These are phyloP conservation scores for Halcyon badia DNA, from an alignment of 2,797 vertebrate genomes.

Conservation along the genomic window DNA sequence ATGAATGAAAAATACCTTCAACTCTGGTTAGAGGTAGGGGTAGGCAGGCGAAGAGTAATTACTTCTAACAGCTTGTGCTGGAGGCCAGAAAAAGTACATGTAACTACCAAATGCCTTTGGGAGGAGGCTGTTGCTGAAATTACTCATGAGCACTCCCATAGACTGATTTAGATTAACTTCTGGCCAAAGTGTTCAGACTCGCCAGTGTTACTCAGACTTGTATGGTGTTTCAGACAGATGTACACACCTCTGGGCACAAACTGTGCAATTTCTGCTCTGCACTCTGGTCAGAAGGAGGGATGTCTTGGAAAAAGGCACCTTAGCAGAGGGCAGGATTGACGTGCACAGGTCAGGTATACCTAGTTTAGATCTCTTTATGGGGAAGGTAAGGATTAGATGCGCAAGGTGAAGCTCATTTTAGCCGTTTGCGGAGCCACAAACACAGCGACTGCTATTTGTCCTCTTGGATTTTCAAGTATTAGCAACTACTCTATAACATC, in stretches of 20 bases:
- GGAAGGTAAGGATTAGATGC: not conserved
- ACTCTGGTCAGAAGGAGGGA: not conserved
- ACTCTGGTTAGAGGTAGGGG: not conserved
- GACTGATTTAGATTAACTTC: not conserved
- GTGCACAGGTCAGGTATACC: not conserved
- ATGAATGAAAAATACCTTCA: not conserved
- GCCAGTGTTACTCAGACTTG: not conserved
- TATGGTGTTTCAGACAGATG: not conserved
- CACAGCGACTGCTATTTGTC: not conserved
- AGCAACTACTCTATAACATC: not conserved
- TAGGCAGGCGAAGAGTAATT: not conserved
- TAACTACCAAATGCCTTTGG: not conserved
- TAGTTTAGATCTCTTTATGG: not conserved
- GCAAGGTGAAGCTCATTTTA: not conserved
- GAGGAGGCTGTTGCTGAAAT: not conserved
- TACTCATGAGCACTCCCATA: not conserved
- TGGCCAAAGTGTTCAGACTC: not conserved
- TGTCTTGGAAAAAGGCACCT: not conserved
- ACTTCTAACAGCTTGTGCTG: not conserved
- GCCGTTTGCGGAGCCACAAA: not conserved
- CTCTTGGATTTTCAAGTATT: not conserved
- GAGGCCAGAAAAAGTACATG: not conserved
- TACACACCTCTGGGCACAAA: not conserved
- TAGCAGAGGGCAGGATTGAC: not conserved
- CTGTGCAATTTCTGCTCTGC: not conserved